Evolutionary conservation across 2,797 vertebrate genomes (phyloP), one percentile per base, ranked within the genome.

Genomic region (Morelia viridis): DNA sequence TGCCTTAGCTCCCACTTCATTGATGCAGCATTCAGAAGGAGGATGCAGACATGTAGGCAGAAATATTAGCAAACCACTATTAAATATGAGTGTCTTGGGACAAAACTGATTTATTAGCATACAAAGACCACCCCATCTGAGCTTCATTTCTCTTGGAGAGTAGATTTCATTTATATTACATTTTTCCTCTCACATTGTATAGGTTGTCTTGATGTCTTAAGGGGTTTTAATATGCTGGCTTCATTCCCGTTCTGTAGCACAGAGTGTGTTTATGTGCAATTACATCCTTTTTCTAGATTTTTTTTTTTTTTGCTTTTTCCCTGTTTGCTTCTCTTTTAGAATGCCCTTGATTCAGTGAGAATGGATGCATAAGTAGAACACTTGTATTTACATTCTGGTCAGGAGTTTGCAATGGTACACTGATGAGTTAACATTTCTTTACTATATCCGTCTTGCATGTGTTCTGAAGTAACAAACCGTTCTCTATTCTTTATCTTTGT

Each of bases 311-410:
- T 90, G 41, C 95, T 94, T 60, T 89, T 92, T 89, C 87, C 94
- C 83, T 92, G 94, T 90, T 85, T 92, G 84, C 89, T 84, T 96
- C 94, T 80, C 94, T 97, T 96, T 94, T 83, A 83, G 88, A 93
- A 93, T 93, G 93, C 92, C 92, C 92, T 95, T 95, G 95, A 93
- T 97, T 95, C 91, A 91, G 89, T 92, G 53, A 95, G 93, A 68
- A 89, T 10, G 17, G 50, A 95, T 90, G 90, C 0, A 89, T 92
- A 92, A 91, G 87, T 71, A 85, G 89, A 87, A 90, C 57, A 90
- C 92, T 94, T 96, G 88, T 95, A 89, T 96, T 94, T 95, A 93
- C 92, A 90, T 91, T 96, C 95, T 92, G 88, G 94, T 92, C 89
- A 87, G 93, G 76, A 85, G 71, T 76, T 65, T 56, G 91, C 85